These are phyloP conservation scores for Hyposoter dolosus DNA, from an alignment of 2,888 invertebrate species.

Conservation along the genomic window DNA sequence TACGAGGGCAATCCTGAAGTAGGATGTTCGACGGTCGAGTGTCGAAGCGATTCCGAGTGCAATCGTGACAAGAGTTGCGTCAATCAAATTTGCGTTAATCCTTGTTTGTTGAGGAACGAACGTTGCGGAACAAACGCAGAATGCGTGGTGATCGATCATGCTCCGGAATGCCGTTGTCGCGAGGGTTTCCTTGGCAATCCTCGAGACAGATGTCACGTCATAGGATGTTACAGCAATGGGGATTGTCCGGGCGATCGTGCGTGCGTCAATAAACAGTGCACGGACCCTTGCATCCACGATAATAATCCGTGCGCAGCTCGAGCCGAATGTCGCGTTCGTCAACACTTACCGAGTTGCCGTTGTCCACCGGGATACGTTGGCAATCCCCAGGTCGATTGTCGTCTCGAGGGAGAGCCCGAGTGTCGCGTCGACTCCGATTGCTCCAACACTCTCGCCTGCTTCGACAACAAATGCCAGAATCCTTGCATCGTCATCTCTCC, in stretches of 20 bases:
- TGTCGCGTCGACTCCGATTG: constrained; percentile 94
- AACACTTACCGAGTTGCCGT: constrained; percentile 94
- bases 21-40: constrained; percentile 92
- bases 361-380: constrained; percentile 92
- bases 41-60: constrained; percentile 93
- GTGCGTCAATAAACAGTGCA: constrained; percentile 94
- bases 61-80: constrained; percentile 93
- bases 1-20: constrained; percentile 95
- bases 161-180: constrained; percentile 92
- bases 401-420: constrained; percentile 90
- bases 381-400: constrained; percentile 93
- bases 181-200: constrained; percentile 93
- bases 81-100: constrained; percentile 94
- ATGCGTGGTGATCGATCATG: constrained; percentile 91
- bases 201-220: constrained; percentile 90
- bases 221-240: constrained; percentile 94
- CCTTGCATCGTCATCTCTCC: constrained; percentile 92
- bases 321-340: constrained; percentile 92
- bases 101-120: constrained; percentile 91
- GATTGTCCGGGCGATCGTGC: constrained; percentile 95
- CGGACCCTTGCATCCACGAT: constrained; percentile 92
- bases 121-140: constrained; percentile 94
- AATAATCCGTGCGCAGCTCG: constrained; percentile 92
- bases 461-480: constrained; percentile 93
- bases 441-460: constrained; percentile 91